Percentiles rank a stretch among this genome's conserved stretches.
phyloP scores from a whole-genome alignment of 2,113 vertebrate species.

The Nothobranchius kuhntae region DNA sequence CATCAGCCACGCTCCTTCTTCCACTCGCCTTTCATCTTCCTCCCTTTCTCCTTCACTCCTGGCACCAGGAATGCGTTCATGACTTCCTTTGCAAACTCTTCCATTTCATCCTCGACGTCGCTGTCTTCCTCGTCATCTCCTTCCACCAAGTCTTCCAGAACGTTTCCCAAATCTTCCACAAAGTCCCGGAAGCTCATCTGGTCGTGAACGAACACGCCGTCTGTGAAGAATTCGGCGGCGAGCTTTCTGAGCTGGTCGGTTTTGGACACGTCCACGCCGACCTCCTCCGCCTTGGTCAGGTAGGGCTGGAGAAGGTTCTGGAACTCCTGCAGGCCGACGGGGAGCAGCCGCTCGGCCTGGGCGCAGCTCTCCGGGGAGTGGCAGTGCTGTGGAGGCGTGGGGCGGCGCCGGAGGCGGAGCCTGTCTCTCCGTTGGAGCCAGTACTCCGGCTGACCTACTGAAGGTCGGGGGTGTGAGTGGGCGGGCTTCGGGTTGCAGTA shows the following conservation, averaged over 20 bases:
- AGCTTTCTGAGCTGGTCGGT: slow-evolving; percentile 68
- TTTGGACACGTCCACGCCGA: slow-evolving; percentile 45
- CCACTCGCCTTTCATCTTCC: slow-evolving; percentile 35
- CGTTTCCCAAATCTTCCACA: slow-evolving; percentile 86
- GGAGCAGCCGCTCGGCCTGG: slow-evolving; percentile 78
- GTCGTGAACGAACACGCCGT: slow-evolving; percentile 84
- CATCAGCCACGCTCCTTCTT: slow-evolving; percentile 64
- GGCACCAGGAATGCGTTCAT: slow-evolving; percentile 66
- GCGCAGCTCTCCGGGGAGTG: slow-evolving; percentile 79
- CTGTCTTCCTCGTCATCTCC: slow-evolving; percentile 50
- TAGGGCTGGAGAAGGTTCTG: slow-evolving; percentile 79
- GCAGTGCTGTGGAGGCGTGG: slow-evolving; percentile 75
- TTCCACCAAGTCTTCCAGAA: slow-evolving; percentile 86
- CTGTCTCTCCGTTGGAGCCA: slow-evolving; percentile 61
- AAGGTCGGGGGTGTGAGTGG: slow-evolving; percentile 36
- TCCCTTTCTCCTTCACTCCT: slow-evolving; percentile 32
- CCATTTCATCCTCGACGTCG: slow-evolving; percentile 78
- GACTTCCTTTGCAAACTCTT: slow-evolving; percentile 83
- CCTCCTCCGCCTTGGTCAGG: slow-evolving; percentile 66
- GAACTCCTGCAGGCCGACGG: slow-evolving; percentile 80
- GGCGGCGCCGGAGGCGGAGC: slow-evolving; percentile 70
- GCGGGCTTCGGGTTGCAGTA: slow-evolving; percentile 30
- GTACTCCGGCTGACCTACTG: slow-evolving; percentile 57
- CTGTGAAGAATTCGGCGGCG: slow-evolving; percentile 76
- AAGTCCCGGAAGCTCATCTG: slow-evolving; percentile 86